Base-by-base conservation (phyloP, 2,113 vertebrate genomes). In the Grus americana region DNA sequence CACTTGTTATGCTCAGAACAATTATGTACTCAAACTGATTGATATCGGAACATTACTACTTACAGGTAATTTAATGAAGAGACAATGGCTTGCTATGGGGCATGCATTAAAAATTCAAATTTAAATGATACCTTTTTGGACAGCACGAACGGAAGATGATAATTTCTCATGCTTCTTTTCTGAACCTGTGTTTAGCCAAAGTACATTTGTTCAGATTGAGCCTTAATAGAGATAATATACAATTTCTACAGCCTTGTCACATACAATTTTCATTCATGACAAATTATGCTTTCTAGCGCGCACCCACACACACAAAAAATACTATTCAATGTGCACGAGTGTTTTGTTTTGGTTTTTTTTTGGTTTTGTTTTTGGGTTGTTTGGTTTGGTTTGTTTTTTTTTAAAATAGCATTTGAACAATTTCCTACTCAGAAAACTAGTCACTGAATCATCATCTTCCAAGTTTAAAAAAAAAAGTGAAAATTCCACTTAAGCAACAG, bases 111-210 rank as follows among this genome's bases (percentile, higher is more conserved):
- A 98, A 98, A 98, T 98, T 98, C 98, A 98, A 98, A 98, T 98
- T 98, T 98, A 98, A 98, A 98, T 98, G 98, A 99, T 98, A 98
- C 99, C 99, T 99, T 99, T 99, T 96, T 99, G 99, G 96, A 99
- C 99, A 92, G 99, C 99, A 98, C 99, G 98, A 96, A 99, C 99
- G 24, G 99, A 99, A 63, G 99, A 99, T 47, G 99, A 99, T 98
- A 99, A 98, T 98, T 99, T 99, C 97, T 99, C 99, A 93, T 98
- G 98, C 98, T 99, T 99, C 98, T 99, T 99, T 98, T 99, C 99
- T 91, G 99, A 99, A 97, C 99, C 99, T 99, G 98, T 92, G 97
- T 98, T 98, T 98, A 98, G 98, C 98, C 98, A 98, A 98, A 98
- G 98, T 97, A 98, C 98, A 98, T 98, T 97, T 98, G 98, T 98